Base-by-base conservation (phyloP, 2,888 invertebrate genomes). In the Ectemnius continuus region DNA sequence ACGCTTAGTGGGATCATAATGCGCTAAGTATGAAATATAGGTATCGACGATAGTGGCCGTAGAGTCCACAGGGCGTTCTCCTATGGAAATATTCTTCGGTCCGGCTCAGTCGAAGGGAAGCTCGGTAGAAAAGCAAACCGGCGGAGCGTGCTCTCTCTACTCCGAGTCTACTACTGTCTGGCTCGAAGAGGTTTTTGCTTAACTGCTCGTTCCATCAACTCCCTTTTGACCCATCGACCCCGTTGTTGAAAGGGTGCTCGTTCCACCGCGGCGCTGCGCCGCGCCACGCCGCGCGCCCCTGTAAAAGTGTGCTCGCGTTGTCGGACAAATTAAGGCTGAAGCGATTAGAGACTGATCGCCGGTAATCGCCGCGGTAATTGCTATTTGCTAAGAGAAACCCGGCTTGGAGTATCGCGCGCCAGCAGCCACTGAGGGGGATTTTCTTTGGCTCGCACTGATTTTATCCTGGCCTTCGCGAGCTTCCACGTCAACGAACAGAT, bases 11-110 rank as follows among this genome's bases (percentile, higher is more conserved):
- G 79, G 77, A 84, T 84, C 80, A 83, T 85, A 85, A 85, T 81
- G 77, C 82, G 73, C 80, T 83, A 85, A 88, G 84, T 82, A 84
- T 86, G 82, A 85, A 83, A 85, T 86, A 86, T 85, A 85, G 84
- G 48, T 76, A 77, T 72, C 28, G 77, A 48, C 70, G 67, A 72
- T 70, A 36, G 47, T 71, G 46, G 47, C 59, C 70, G 56, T 61
- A 47, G 75, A 75, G 67, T 78, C 73, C 60, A 58, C 52, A 81
- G 72, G 36, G 36, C 58, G 61, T 61, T 16, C 68, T 70, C 46
- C 61, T 23, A 57, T 36, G 28, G 28, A 61, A 60, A 75, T 72
- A 63, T 65, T 78, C 67, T 46, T 52, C 18, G 36, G 13, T n/a
- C 45, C 23, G 18, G 3, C 23, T n/a, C 16, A 11, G 14, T 60